Evolutionary conservation across 2,888 invertebrate species (phyloP).

Genomic region (Pyrocoelia pectoralis): DNA sequence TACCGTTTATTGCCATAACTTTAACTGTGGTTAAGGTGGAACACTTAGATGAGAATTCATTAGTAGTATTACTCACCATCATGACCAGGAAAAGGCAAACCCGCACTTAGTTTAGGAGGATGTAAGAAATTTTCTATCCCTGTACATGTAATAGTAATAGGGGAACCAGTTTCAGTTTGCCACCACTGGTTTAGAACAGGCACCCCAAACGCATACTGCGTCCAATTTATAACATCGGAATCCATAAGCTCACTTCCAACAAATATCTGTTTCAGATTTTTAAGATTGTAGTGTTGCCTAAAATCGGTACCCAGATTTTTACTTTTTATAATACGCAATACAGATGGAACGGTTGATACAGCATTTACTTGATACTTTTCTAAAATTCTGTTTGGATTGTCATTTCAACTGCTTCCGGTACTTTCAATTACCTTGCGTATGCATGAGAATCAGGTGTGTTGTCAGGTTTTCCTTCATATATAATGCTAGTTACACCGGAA

Average conservation of each 20-base stretch:
- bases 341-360: slow-evolving; percentile 91
- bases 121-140: slow-evolving; percentile 76
- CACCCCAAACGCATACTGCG: slow-evolving; percentile 72
- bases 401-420: no score
- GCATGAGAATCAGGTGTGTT: slow-evolving; percentile 92
- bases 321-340: slow-evolving; percentile 83
- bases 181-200: slow-evolving; percentile 94
- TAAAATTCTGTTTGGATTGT: slow-evolving; percentile 22
- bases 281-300: slow-evolving; percentile 70
- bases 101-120: slow-evolving; percentile 79
- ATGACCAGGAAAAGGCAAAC: slow-evolving; percentile 89
- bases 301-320: slow-evolving; percentile 78
- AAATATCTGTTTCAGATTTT: slow-evolving; percentile 76
- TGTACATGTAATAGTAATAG: slow-evolving; percentile 84
- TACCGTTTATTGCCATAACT: slow-evolving; percentile 78
- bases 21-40: slow-evolving; percentile 37
- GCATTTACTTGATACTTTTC: slow-evolving; percentile 82
- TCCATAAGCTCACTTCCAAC: slow-evolving; percentile 95
- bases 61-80: slow-evolving; percentile 64
- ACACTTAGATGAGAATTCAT: slow-evolving; percentile 25
- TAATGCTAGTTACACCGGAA: slow-evolving; percentile 80
- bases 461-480: slow-evolving; percentile 94
- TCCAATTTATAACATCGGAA: slow-evolving; percentile 85
- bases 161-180: slow-evolving; percentile 95
- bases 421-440: slow-evolving; percentile 71